Evolutionary conservation across 2,113 vertebrate species (phyloP).

Genomic region (Ophiodon elongatus): DNA sequence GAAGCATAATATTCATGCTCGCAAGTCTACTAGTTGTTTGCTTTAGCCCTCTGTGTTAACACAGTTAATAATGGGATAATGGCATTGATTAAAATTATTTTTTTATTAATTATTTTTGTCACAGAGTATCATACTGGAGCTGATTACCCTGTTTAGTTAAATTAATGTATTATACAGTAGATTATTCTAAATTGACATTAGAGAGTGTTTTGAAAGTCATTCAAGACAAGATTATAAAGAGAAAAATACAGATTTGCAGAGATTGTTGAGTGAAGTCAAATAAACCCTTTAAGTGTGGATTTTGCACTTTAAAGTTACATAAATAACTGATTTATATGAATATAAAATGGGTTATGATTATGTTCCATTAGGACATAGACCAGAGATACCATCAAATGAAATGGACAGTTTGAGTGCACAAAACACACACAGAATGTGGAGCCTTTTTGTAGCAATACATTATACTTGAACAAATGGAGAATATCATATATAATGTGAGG

Average conservation of each 20-base stretch:
- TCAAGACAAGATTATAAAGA: constrained; percentile 7
- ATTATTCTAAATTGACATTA: neutral
- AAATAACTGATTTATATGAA: constrained; percentile 11
- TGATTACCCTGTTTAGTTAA: neutral
- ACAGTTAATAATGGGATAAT: constrained; percentile 48
- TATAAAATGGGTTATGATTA: neutral
- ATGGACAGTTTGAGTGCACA: too few species aligned
- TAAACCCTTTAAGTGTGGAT: neutral
- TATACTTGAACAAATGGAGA: too few species aligned
- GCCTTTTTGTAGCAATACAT: too few species aligned
- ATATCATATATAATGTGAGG: too few species aligned
- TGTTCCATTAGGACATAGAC: neutral
- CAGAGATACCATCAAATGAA: neutral
- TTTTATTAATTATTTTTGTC: constrained; percentile 22
- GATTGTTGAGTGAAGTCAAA: neutral
- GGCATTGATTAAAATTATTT: constrained; percentile 32
- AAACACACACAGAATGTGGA: too few species aligned
- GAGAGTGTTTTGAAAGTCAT: neutral
- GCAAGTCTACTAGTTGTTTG: constrained; percentile 53
- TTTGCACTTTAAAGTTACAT: neutral
- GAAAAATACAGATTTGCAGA: neutral
- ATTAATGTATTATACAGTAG: neutral
- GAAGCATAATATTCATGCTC: constrained; percentile 21
- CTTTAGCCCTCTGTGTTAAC: constrained; percentile 43
- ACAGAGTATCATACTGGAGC: neutral